These are phyloP conservation scores for Artibeus lituratus DNA, from an alignment of 2,797 vertebrate genomes.

Conservation along the genomic window DNA sequence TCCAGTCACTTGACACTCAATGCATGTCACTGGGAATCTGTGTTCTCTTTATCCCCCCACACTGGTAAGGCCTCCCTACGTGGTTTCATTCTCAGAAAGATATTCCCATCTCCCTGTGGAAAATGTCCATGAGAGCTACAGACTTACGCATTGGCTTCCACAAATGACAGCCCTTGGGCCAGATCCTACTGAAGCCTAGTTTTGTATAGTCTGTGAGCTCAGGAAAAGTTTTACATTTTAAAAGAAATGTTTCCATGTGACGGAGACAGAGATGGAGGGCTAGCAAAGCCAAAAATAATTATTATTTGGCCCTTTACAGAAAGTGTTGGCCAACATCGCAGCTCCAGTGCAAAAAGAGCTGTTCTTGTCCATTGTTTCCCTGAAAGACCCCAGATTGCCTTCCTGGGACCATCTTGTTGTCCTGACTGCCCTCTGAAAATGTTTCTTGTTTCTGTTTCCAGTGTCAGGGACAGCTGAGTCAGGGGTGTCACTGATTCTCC, in stretches of 20 bases:
- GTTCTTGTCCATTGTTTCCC: not conserved
- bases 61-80: not conserved
- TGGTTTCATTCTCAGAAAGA: not conserved
- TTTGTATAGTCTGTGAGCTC: not conserved
- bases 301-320: not conserved
- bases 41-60: not conserved
- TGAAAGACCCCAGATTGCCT: not conserved
- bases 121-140: not conserved
- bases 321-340: not conserved
- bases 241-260: not conserved
- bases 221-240: slow-evolving; percentile 9
- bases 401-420: not conserved
- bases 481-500: not conserved
- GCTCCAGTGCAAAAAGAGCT: not conserved
- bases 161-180: not conserved
- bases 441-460: not conserved
- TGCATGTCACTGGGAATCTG: not conserved
- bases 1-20: not conserved
- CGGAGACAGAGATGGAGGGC: not conserved
- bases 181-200: not conserved
- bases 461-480: not conserved
- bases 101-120: not conserved
- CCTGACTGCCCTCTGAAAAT: not conserved
- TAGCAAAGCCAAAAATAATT: not conserved
- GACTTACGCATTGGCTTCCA: not conserved